A percentile compares a stretch with the other conserved stretches of the same genome.
Conservation (phyloP, 1,140 invertebrate species). For the Lasaia peninsularis region DNA sequence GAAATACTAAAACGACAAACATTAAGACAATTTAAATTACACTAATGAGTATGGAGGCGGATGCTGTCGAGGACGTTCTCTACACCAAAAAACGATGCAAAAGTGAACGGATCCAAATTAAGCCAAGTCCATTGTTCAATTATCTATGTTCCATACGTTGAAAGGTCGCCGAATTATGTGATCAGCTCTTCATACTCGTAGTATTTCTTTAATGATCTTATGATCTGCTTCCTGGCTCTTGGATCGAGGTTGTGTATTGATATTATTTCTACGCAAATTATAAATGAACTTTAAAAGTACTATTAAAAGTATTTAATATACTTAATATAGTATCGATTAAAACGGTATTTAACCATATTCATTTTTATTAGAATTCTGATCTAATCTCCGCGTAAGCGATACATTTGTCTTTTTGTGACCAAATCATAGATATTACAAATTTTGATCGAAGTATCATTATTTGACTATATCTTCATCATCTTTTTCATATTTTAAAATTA, state of each 20-base stretch:
- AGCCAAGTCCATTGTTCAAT: constrained; percentile 43
- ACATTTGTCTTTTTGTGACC: too few species aligned
- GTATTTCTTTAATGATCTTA: constrained; percentile 1
- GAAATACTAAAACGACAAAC: constrained; percentile 6
- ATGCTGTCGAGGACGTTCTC: constrained; percentile 47
- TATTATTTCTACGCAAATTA: too few species aligned
- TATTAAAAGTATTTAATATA: too few species aligned
- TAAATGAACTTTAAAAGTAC: too few species aligned
- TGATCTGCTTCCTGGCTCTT: not conserved
- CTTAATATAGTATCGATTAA: too few species aligned
- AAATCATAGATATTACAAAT: too few species aligned
- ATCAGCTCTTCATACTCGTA: constrained; percentile 20
- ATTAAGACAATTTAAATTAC: constrained; percentile 13
- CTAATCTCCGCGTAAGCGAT: too few species aligned
- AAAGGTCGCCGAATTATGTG: constrained; percentile 33
- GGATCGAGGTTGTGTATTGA: not conserved
- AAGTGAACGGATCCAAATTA: constrained; percentile 48
- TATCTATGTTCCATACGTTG: constrained; percentile 36
- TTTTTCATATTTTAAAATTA: too few species aligned
- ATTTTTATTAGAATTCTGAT: too few species aligned
- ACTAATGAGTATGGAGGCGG: constrained; percentile 30
- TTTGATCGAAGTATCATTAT: too few species aligned
- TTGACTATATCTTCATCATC: too few species aligned
- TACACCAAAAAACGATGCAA: constrained; percentile 44
- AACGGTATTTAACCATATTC: too few species aligned